A percentile compares a stretch with the other conserved stretches of the same genome.
These are phyloP conservation scores for Drosophila suzukii DNA, from an alignment of 1,140 invertebrate species.

Conservation along the genomic window DNA sequence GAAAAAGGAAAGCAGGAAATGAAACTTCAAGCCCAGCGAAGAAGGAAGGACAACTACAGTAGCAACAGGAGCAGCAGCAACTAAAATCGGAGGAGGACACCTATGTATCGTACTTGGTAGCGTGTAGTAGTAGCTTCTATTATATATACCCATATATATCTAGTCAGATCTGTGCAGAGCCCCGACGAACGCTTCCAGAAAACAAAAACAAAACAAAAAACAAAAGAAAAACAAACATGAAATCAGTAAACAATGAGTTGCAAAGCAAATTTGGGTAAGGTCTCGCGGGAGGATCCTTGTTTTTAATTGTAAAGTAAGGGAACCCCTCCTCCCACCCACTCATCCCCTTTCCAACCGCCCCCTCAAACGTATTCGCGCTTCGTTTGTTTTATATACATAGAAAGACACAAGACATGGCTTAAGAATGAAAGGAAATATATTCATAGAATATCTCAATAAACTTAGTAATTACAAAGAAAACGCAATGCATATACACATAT, in stretches of 20 bases:
- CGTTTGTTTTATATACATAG: slow-evolving; percentile 51
- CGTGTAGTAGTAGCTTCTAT: slow-evolving; percentile 66
- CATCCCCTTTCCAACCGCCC: not conserved
- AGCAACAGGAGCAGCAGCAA: slow-evolving; percentile 39
- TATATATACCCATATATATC: slow-evolving; percentile 55
- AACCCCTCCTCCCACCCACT: slow-evolving; percentile 14
- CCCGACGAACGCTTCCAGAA: slow-evolving; percentile 45
- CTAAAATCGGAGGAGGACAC: slow-evolving; percentile 50
- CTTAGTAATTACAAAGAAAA: slow-evolving; percentile 62
- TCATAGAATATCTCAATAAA: slow-evolving; percentile 79
- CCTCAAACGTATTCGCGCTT: slow-evolving; percentile 53
- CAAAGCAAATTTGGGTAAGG: slow-evolving; percentile 70
- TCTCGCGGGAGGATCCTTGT: slow-evolving; percentile 34
- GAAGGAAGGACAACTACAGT: slow-evolving; percentile 45
- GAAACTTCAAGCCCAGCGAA: slow-evolving; percentile 72
- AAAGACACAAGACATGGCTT: slow-evolving; percentile 58
- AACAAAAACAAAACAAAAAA: slow-evolving; percentile 9
- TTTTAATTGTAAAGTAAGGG: slow-evolving; percentile 53
- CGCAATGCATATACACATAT: slow-evolving; percentile 64
- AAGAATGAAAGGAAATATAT: slow-evolving; percentile 55
- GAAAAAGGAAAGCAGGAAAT: slow-evolving; percentile 27
- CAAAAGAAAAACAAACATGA: slow-evolving; percentile 22
- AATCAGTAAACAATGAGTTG: slow-evolving; percentile 62
- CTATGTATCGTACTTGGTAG: slow-evolving; percentile 62
- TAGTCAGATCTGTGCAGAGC: slow-evolving; percentile 57